Percentiles rank a stretch among this genome's conserved stretches.
Conservation (phyloP, 1,140 invertebrate species). For the Monochamus saltuarius region DNA sequence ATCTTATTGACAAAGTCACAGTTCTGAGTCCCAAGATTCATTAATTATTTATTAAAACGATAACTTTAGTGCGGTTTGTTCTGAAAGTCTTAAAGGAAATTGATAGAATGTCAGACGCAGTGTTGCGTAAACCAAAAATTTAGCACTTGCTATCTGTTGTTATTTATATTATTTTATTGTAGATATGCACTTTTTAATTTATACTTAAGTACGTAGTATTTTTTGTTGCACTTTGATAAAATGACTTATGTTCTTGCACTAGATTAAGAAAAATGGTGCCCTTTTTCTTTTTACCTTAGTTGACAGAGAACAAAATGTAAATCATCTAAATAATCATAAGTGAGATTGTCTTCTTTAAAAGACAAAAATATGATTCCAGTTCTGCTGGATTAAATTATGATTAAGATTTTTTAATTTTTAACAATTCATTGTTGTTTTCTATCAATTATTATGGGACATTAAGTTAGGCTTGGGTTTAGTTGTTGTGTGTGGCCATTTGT, state of each 20-base stretch:
- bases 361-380: not conserved
- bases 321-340: not conserved
- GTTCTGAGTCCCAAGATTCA: too few relatives aligned
- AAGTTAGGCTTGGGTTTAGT: conserved; percentile 17
- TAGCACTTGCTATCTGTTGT: conserved; percentile 11
- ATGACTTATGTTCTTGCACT: conserved; percentile 14
- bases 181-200: conserved; percentile 17
- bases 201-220: conserved; percentile 11
- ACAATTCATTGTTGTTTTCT: conserved; percentile 10
- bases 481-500: conserved; percentile 32
- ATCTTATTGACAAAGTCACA: too few relatives aligned
- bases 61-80: too few relatives aligned
- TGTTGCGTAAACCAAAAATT: conserved; percentile 11
- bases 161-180: conserved; percentile 19
- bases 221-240: conserved; percentile 20
- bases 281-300: not conserved
- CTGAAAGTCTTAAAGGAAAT: too few relatives aligned
- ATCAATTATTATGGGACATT: conserved; percentile 6
- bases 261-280: not conserved
- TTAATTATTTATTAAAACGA: too few relatives aligned
- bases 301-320: not conserved
- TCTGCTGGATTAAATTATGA: not conserved
- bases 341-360: not conserved
- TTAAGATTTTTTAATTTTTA: not conserved
- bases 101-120: conserved; percentile 6